These are phyloP conservation scores for Lepisosteus osseus DNA, from an alignment of 2,113 vertebrate species.

Conservation along the genomic window DNA sequence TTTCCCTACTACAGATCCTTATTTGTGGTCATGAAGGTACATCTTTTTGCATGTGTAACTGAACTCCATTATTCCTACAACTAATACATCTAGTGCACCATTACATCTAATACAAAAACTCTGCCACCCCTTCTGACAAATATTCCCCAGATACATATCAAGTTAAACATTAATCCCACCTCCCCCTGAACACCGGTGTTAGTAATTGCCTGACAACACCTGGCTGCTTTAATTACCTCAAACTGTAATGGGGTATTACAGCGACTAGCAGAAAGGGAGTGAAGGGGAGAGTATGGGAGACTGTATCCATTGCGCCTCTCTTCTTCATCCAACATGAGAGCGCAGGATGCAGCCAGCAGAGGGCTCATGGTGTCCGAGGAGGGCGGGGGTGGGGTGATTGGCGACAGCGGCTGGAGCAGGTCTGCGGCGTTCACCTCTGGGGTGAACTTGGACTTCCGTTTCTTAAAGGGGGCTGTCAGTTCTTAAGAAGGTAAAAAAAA, in stretches of 20 bases:
- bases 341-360: slow-evolving; percentile 65
- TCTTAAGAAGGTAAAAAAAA: slow-evolving; percentile 60
- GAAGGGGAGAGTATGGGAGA: slow-evolving; percentile 80
- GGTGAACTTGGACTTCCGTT: slow-evolving; percentile 84
- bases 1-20: too few species aligned
- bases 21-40: too few species aligned
- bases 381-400: slow-evolving; percentile 76
- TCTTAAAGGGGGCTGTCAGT: slow-evolving; percentile 84
- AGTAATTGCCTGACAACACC: too few species aligned
- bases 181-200: too few species aligned
- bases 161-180: too few species aligned
- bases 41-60: too few species aligned
- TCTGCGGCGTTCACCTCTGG: slow-evolving; percentile 72
- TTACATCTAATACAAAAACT: too few species aligned
- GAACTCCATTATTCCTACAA: too few species aligned
- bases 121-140: too few species aligned
- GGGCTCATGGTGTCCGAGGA: slow-evolving; percentile 74
- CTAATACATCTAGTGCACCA: too few species aligned
- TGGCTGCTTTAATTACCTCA: slow-evolving; percentile 70
- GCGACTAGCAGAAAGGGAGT: slow-evolving; percentile 86
- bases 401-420: slow-evolving; percentile 81
- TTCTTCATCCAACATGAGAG: slow-evolving; percentile 67
- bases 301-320: slow-evolving; percentile 74
- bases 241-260: slow-evolving; percentile 98
- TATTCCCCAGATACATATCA: too few species aligned